Evolutionary conservation across 2,797 vertebrate species (phyloP), one percentile per base, ranked within the genome.

Genomic region (Urophycis tenuis): DNA sequence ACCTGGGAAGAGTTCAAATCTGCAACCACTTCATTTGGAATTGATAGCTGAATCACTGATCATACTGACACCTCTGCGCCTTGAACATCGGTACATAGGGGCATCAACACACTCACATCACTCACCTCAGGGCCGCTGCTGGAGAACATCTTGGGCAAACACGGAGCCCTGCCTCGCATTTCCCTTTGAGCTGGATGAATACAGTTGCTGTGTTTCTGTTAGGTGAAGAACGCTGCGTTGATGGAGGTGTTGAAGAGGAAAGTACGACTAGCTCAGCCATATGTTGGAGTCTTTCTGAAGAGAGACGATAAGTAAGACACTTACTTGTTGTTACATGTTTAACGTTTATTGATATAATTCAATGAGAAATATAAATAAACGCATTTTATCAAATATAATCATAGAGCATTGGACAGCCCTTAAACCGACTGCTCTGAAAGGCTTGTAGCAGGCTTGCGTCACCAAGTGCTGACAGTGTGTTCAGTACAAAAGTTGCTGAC

Each of bases 241-340:
- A 94, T 98, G 90, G 97, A 99, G 77, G 92, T 99, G 76, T 81
- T 99, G 81, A 94, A 97, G 86, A 93, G 95, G 78, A 99, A 98
- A 81, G 96, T 99, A 15, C 94, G 96, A 31, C 94, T 99, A 14
- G 95, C 97, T 79, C 97, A 98, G 87, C 97, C 97, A 0, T 99
- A 99, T 1, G 97, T 96, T 2, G 97, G 97, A 0, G 94, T 99
- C 39, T 99, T 99, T 79, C 90, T 99, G 76, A 98, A 96, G 90
- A 96, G 87, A 83, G 96, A 99, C 74, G 97, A 99, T 79, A 94
- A 80, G 97, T 98, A 91, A 93, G 89, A 77, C 15, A 5, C 31
- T 0, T 33, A 4, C 22, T 31, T 72, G 14, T 72, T 72, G 17
- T 33, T 8, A 60, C 22, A 10, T 60, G 49, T 25, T 19, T n/a